Evolutionary conservation across 2,888 invertebrate genomes (phyloP).

Genomic region (Geotrupes spiniger): DNA sequence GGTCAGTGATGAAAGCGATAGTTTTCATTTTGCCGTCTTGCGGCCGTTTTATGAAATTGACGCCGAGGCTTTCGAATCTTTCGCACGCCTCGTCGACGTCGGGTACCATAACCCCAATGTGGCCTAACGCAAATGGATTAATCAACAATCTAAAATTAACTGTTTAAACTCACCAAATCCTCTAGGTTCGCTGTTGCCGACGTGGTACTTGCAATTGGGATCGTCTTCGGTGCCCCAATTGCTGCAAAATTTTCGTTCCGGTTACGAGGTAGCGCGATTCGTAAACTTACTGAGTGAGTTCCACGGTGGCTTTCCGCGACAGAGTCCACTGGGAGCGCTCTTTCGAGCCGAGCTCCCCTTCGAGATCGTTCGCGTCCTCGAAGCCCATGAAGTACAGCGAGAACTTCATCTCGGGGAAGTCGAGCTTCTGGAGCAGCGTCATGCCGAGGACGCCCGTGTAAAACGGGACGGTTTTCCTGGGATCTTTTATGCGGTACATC

Average conservation of each 20-base stretch:
- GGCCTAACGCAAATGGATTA: slow-evolving; percentile 57
- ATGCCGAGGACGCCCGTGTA: slow-evolving; percentile 90
- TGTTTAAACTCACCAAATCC: slow-evolving; percentile 71
- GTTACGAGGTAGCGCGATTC: neutral
- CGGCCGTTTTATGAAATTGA: slow-evolving; percentile 86
- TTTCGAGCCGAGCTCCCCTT: slow-evolving; percentile 59
- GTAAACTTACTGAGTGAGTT: slow-evolving; percentile 82
- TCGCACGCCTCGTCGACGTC: slow-evolving; percentile 86
- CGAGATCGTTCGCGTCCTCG: slow-evolving; percentile 72
- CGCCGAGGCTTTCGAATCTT: slow-evolving; percentile 77
- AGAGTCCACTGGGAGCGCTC: slow-evolving; percentile 76
- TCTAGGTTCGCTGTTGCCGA: slow-evolving; percentile 84
- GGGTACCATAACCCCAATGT: slow-evolving; percentile 88
- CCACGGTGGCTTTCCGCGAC: slow-evolving; percentile 80
- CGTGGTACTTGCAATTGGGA: slow-evolving; percentile 75
- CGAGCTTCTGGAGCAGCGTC: slow-evolving; percentile 81
- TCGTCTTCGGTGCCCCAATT: slow-evolving; percentile 95
- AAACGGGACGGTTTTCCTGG: slow-evolving; percentile 80
- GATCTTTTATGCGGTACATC: slow-evolving; percentile 95
- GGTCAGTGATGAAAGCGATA: slow-evolving; percentile 91
- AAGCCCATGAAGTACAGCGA: slow-evolving; percentile 90
- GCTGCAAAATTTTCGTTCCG: slow-evolving; percentile 54
- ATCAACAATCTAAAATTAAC: slow-evolving; percentile 8
- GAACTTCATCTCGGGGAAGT: slow-evolving; percentile 88
- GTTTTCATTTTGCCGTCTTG: slow-evolving; percentile 93